phyloP scores from a whole-genome alignment of 1,140 invertebrate species.

The Listronotus oregonensis region DNA sequence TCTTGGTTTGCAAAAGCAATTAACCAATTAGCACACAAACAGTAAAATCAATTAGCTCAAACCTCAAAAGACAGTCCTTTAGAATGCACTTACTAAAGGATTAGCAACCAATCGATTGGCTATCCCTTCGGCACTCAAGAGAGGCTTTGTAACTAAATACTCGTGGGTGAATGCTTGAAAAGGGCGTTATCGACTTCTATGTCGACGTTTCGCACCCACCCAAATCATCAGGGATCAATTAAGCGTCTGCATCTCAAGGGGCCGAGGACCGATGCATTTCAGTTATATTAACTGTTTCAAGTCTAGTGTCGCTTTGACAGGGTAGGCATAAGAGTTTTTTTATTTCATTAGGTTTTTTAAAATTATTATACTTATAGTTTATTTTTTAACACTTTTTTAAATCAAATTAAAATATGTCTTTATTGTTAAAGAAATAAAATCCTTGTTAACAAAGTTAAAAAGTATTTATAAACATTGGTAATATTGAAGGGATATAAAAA shows the following conservation, averaged over 20 bases:
- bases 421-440: too few relatives aligned
- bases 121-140: constrained; percentile 24
- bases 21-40: constrained; percentile 9
- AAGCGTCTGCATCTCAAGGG: constrained; percentile 24
- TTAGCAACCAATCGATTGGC: constrained; percentile 21
- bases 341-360: too few relatives aligned
- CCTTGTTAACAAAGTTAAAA: too few relatives aligned
- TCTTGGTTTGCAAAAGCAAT: not conserved
- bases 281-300: too few relatives aligned
- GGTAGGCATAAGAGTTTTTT: too few relatives aligned
- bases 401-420: too few relatives aligned
- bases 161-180: constrained; percentile 39
- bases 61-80: constrained; percentile 8
- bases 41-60: constrained; percentile 11
- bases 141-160: constrained; percentile 44
- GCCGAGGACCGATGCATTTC: too few relatives aligned
- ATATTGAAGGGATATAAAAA: too few relatives aligned
- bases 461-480: too few relatives aligned
- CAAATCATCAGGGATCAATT: constrained; percentile 49
- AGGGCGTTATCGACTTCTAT: constrained; percentile 4
- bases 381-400: too few relatives aligned
- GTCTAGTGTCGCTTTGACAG: too few relatives aligned
- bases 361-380: too few relatives aligned
- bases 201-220: constrained; percentile 40
- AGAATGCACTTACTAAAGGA: constrained; percentile 7